Evolutionary conservation across 2,888 invertebrate genomes (phyloP).

Genomic region (Cheilosia grossa): DNA sequence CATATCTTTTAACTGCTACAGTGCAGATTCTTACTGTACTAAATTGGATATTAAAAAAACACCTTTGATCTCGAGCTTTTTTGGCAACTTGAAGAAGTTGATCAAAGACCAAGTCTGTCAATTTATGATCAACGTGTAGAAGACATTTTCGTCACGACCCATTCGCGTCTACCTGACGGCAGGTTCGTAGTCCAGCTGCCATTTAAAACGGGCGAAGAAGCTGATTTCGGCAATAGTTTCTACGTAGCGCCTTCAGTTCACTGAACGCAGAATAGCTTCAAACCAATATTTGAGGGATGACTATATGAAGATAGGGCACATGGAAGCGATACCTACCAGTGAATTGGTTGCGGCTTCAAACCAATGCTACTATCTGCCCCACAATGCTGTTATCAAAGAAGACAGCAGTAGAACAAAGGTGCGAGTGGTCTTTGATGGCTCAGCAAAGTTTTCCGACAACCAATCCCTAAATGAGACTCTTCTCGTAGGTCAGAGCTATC

Average conservation of each 20-base stretch:
- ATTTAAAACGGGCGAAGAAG: background rate
- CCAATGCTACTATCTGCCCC: no score
- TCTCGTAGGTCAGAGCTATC: background rate
- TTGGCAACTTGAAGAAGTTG: slow-evolving; percentile 4
- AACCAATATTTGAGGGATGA: background rate
- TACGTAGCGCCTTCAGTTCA: background rate
- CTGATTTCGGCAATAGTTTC: background rate
- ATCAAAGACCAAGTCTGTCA: no score
- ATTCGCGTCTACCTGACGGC: background rate
- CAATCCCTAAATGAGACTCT: background rate
- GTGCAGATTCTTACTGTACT: no score
- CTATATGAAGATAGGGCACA: background rate
- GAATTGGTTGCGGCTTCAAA: background rate
- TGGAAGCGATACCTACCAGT: slow-evolving; percentile 15
- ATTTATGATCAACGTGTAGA: no score
- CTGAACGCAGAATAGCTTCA: background rate
- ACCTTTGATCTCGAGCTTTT: background rate
- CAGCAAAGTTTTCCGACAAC: background rate
- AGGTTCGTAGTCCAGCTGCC: background rate
- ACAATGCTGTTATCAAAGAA: no score
- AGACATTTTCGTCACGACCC: no score
- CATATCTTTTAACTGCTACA: no score
- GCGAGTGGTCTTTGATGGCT: no score
- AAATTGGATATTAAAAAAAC: no score
- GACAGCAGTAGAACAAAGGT: no score